Conservation (phyloP, 2,888 invertebrate genomes). For the Xestia ashworthii region DNA sequence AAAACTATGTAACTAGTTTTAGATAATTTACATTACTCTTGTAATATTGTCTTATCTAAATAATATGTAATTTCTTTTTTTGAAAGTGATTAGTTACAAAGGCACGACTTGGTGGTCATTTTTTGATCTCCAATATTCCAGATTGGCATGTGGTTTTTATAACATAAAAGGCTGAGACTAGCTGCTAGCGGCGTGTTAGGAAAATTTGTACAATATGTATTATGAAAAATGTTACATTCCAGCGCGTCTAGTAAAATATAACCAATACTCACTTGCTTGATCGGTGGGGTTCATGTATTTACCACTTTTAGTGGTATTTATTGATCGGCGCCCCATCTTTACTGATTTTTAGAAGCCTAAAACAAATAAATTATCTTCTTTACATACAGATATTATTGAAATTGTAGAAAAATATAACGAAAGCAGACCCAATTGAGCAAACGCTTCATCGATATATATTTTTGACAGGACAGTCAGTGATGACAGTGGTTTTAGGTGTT, state of each 20-base stretch:
- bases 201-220: not conserved
- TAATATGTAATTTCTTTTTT: not conserved
- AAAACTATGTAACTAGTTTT: not conserved
- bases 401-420: slow-evolving; percentile 9
- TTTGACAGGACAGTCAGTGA: too few relatives aligned
- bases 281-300: slow-evolving; percentile 99
- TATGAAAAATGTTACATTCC: slow-evolving; percentile 10
- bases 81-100: not conserved
- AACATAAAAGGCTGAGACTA: not conserved
- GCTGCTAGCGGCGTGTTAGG: not conserved
- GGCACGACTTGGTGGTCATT: not conserved
- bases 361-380: slow-evolving; percentile 14
- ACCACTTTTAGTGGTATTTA: slow-evolving; percentile 99
- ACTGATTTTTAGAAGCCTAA: slow-evolving; percentile 28
- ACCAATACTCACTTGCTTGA: slow-evolving; percentile 96
- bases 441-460: slow-evolving; percentile 50
- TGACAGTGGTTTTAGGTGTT: slow-evolving; percentile 12
- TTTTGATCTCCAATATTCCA: not conserved
- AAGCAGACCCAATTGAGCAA: slow-evolving; percentile 28
- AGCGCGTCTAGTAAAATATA: slow-evolving; percentile 31
- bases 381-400: not conserved
- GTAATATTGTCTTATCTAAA: not conserved
- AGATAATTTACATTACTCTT: not conserved
- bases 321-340: slow-evolving; percentile 98
- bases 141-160: not conserved